Base-by-base conservation (phyloP, 2,797 vertebrate genomes). In the Clangula hyemalis region DNA sequence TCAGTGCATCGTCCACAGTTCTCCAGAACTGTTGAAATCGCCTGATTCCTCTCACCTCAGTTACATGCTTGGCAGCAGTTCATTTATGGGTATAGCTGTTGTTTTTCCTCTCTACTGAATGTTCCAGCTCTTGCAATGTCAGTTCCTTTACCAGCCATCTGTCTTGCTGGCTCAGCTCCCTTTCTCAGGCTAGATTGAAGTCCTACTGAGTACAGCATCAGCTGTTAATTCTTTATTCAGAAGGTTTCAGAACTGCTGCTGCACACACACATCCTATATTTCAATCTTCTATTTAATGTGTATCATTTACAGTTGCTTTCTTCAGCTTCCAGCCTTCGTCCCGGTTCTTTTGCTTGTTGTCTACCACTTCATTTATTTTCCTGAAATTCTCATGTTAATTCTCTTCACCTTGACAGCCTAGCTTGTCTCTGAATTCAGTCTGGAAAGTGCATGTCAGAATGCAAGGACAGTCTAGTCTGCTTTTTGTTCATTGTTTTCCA, bases 41-140 rank as follows among this genome's bases (percentile, higher is more conserved):
- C 60, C 41, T 22, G 77, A 91, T 93, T 89, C 83, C 49, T 57
- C 81, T 95, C 66, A 34, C 71, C 86, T 84, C 68, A 34, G 60
- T 93, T 84, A 86, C 65, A 77, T 89, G 85, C 85, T 94, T 96
- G 94, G 94, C 94, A 95, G 82, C 68, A 91, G 70, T 47, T 83
- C 60, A 39, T 90, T 77, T 86, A 93, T 89, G 89, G 68, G 28
- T 92, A 88, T 66, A 81, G 58, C 93, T 96, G 93, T 82, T 96
- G 95, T 93, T 97, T 96, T 96, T 89, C 95, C 91, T 95, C 85
- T 86, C 87, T 93, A 6, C 80, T 96, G 81, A 96, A 92, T 91
- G 94, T 96, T 96, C 95, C 93, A 96, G 93, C 90, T 97, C 90
- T 94, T 90, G 94, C 91, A 93, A 58, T 89, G 91, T 95, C 93